Base-by-base conservation (phyloP, 2,888 invertebrate genomes). In the Ctenicera cuprea region DNA sequence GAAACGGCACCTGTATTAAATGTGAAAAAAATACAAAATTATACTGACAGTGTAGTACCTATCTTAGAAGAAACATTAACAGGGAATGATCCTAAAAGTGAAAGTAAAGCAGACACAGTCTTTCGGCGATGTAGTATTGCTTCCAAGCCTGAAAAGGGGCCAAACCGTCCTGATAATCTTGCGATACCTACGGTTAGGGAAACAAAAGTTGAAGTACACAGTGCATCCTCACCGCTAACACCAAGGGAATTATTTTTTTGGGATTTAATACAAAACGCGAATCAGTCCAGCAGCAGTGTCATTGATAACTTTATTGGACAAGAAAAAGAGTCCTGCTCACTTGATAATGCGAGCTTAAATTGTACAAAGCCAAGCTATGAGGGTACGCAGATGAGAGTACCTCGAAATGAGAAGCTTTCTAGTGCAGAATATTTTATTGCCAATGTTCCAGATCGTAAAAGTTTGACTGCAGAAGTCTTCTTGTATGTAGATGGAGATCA, bases 201-300 rank as follows among this genome's bases (percentile, higher is more conserved):
- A 54, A 71, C 70, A 7, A 54, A 22, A 26, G 72, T 18, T 3
- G 52, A 75, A 48, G 41, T 71, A n/a, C 75, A 75, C 38, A 72
- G 72, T 65, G 14, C 64, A 18, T 54, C 72, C 0, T 75, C 68
- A 16, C 75, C 75, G 0, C 16, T 72, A 16, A 61, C 72, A 11
- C 75, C 75, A 7, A 45, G 75, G 3, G 75, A 75, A 64, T 14
- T 75, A 52, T 75, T 75, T 52, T 75, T 75, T 45, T 75, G 71
- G 72, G 75, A 75, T 75, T 45, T 75, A 41, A 72, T 75, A 22
- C 59, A 71, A 63, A 75, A 62, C 61, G 75, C 75, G 8, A 71
- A 72, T 30, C 69, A 67, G 33, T 45, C 37, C 37, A 26, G 59
- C 7, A 63, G 59, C 37, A 71, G 64, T 16, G 41, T 22, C 0